Percentiles rank a stretch among this genome's conserved stretches.
Evolutionary conservation across 2,797 vertebrate species (phyloP).

Genomic region (Periparus ater): DNA sequence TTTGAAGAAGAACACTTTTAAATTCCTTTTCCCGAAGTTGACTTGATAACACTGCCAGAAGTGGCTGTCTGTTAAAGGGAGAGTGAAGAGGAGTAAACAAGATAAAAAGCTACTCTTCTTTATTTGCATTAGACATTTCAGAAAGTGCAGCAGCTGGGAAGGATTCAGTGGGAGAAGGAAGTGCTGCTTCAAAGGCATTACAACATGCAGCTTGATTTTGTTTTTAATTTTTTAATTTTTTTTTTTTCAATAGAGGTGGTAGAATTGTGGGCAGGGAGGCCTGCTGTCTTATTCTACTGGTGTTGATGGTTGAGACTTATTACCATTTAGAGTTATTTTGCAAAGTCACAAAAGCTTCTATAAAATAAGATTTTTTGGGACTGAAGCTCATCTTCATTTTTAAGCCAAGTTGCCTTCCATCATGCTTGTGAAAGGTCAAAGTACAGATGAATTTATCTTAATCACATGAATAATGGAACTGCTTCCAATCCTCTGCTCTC

Average conservation of each 20-base stretch:
- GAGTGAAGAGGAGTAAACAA: conserved; percentile 17
- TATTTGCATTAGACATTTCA: conserved; percentile 8
- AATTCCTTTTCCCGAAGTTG: conserved; percentile 11
- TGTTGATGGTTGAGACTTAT: neutral
- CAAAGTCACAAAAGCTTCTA: neutral
- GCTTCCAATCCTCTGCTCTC: neutral
- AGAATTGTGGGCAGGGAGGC: neutral
- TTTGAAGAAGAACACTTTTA: conserved; percentile 32
- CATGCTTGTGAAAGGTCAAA: neutral
- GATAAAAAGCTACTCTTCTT: conserved; percentile 21
- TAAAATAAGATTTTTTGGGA: neutral
- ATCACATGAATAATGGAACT: neutral
- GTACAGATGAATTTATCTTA: neutral
- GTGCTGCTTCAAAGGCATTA: neutral
- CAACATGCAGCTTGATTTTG: neutral
- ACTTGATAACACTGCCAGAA: conserved; percentile 11
- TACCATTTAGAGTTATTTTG: neutral
- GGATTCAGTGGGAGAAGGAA: neutral
- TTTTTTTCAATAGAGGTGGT: neutral
- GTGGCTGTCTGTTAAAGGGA: neutral
- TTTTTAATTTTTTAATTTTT: neutral
- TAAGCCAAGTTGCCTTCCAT: neutral
- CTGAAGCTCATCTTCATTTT: neutral
- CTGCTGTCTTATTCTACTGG: neutral
- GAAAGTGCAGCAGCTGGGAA: neutral